Evolutionary conservation across 35 echinoderm and acorn worm species (phyloP), one percentile per base, ranked within the genome.

Genomic region (Stichopus chloronotus): DNA sequence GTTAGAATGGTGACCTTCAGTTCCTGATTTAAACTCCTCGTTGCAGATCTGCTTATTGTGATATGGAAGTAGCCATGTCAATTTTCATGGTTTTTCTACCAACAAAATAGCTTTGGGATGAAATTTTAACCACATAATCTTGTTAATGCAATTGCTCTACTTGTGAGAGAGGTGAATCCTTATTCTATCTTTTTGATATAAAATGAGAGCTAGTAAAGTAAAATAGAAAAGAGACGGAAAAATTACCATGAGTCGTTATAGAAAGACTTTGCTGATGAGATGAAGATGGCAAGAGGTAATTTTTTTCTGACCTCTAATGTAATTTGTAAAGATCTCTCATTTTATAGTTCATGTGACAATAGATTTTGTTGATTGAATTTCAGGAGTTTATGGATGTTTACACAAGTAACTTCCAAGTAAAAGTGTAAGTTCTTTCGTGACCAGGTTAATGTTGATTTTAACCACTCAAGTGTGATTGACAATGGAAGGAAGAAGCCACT

Each of bases 61-160:
- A 58, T 43, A 25, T 25, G 57, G 82, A 21, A 58, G 82, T 85
- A 85, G 58, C 82, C 22, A 19, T 74, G 69, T 74, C 69, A 74
- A 74, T 74, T 74, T 20, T 74, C 13, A 43, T 24, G 82, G 21
- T 8, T 85, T 7, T 7, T 56, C 57, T 22, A 22, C 25, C 25
- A 56, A 85, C 55, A 56, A 78, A 85, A 85, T 85, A 85, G 82
- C 2, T 17, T 59, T n/a, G 56, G 58, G 82, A 85, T 85, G 82
- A 53, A 85, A 55, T 85, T 55, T 85, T 85, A 59, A 85, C 82
- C 82, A 57, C 57, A 55, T 85, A 85, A 85, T 85, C 82, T 57
- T 85, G 82, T 85, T 85, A 85, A 58, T 85, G 82, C 30, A 85
- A 85, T 85, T 85, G 52, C 82, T 85, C 82, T 58, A 85, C 22